Percentiles rank a stretch among this genome's conserved stretches.
Conservation (phyloP, 2,113 vertebrate genomes). For the Trematomus loennbergii region DNA sequence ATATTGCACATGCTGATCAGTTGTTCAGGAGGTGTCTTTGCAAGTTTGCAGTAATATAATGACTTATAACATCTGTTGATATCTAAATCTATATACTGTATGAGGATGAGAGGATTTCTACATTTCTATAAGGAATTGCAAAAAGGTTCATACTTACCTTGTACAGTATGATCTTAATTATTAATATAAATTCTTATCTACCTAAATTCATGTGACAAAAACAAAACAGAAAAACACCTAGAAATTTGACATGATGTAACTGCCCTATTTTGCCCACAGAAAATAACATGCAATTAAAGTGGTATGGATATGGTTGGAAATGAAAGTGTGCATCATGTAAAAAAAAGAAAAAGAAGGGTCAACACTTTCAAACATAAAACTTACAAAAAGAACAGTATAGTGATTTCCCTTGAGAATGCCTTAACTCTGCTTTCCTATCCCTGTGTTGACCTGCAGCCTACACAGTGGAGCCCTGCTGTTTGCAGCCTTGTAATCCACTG, state of each 20-base stretch:
- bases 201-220: too few relatives aligned
- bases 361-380: neutral
- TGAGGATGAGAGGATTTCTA: neutral
- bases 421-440: constrained; percentile 9
- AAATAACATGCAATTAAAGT: too few relatives aligned
- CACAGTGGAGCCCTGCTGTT: constrained; percentile 61
- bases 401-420: neutral
- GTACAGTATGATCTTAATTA: too few relatives aligned
- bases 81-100: neutral
- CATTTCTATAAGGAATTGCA: too few relatives aligned
- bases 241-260: neutral
- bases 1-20: neutral
- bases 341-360: neutral
- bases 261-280: too few relatives aligned
- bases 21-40: neutral
- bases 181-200: too few relatives aligned
- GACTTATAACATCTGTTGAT: neutral
- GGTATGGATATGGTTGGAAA: neutral
- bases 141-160: neutral
- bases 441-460: constrained; percentile 59
- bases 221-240: neutral
- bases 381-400: too few relatives aligned
- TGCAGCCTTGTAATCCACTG: constrained; percentile 79
- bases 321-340: neutral
- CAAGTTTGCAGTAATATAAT: neutral